phyloP scores from a whole-genome alignment of 2,888 invertebrate genomes.

The Ashinkailepas kermadecensis region DNA sequence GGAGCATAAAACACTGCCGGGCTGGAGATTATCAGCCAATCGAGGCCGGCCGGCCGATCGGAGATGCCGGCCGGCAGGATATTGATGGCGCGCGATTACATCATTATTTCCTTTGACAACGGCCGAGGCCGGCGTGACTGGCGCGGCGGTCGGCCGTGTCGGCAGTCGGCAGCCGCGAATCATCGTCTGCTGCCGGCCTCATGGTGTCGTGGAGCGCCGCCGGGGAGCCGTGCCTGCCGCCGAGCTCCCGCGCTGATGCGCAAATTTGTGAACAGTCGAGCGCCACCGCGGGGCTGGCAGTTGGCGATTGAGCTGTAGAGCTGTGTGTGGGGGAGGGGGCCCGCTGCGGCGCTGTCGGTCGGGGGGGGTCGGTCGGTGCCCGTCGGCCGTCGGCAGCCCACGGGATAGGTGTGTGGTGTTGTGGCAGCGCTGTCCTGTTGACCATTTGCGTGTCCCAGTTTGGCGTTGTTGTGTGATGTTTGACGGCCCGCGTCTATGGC shows the following conservation, averaged over 20 bases:
- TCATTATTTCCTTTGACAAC: conserved; percentile 1
- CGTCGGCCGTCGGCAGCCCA: too few species aligned
- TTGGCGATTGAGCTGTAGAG: neutral
- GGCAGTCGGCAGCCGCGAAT: neutral
- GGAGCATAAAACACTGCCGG: neutral
- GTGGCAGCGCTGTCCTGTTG: too few species aligned
- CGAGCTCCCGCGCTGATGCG: too few species aligned
- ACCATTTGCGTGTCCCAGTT: too few species aligned
- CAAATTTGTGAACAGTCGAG: neutral
- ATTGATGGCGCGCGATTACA: conserved; percentile 15
- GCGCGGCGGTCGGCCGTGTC: neutral
- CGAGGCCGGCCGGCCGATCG: neutral
- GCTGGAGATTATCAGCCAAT: conserved; percentile 1
- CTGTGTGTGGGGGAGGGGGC: too few species aligned
- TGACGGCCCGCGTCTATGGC: too few species aligned
- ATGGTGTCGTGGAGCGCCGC: neutral
- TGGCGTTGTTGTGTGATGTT: too few species aligned
- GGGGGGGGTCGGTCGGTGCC: too few species aligned
- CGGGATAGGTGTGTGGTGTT: too few species aligned
- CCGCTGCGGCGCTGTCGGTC: too few species aligned
- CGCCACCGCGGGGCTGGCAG: neutral
- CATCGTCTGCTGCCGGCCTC: neutral
- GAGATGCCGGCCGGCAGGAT: neutral
- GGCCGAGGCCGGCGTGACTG: conserved; percentile 7
- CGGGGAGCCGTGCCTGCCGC: neutral